Conservation (phyloP, 1,140 invertebrate genomes). For the Papilio helenus region DNA sequence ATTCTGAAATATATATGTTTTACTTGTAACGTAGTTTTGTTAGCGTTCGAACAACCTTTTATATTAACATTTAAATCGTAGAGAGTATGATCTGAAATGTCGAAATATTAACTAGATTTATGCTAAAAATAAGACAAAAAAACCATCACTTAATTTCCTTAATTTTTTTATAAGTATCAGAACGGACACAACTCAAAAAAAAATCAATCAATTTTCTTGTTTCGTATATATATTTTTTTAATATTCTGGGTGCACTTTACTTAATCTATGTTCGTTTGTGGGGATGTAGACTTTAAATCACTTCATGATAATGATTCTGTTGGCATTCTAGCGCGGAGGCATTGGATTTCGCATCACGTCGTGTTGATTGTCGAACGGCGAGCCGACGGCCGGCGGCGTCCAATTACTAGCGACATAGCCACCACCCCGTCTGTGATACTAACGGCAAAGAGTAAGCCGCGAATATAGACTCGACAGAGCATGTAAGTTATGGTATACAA, state of each 20-base stretch:
- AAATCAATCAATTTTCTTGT: background rate
- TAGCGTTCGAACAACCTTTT: background rate
- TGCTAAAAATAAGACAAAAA: background rate
- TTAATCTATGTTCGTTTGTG: constrained; percentile 7
- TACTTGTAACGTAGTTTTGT: background rate
- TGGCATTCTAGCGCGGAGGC: constrained; percentile 62
- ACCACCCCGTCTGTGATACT: constrained; percentile 54
- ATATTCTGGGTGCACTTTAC: background rate
- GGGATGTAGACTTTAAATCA: constrained; percentile 43
- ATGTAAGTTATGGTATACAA: background rate
- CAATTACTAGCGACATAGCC: constrained; percentile 74
- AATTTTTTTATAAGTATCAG: background rate
- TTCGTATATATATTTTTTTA: background rate
- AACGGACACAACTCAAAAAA: background rate
- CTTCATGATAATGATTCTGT: constrained; percentile 68
- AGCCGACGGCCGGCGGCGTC: constrained; percentile 70
- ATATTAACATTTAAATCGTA: background rate
- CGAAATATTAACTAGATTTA: background rate
- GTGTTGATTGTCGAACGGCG: constrained; percentile 76
- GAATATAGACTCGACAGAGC: background rate
- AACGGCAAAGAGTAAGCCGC: constrained; percentile 49
- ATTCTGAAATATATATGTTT: constrained; percentile 16
- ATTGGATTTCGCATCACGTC: constrained; percentile 79
- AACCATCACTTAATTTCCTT: background rate
- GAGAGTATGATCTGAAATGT: background rate